Evolutionary conservation across 1,140 invertebrate species (phyloP), one percentile per base, ranked within the genome.

Genomic region (Hydropsyche tenuis): DNA sequence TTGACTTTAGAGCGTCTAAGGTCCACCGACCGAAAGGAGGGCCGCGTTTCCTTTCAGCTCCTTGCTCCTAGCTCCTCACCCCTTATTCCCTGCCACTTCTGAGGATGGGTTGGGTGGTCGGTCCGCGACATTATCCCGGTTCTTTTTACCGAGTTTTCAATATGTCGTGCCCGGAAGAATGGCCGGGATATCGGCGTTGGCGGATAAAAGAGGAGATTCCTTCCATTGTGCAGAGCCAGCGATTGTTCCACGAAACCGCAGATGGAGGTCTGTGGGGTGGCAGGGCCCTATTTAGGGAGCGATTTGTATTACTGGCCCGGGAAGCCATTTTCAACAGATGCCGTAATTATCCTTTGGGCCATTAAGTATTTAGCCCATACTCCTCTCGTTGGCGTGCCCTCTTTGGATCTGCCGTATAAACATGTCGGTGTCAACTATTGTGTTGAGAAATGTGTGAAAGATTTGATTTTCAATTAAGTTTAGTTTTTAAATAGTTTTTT

Each of bases 301-400:
- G 75, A 76, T 76, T 76, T 76, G 75, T 76, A 76, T 76, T 76
- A 73, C 71, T 71, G 75, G 74, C 56, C 30, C 75, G 66, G 72
- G 72, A 73, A 73, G 75, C 72, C 75, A 76, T 76, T 76, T 76
- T 73, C 71, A 73, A 66, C 72, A 76, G 71, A 70, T 69, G 71
- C 71, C 66, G 66, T 73, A 76, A 76, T 73, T 76, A 73, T 75
- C 74, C 70, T 64, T 75, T 62, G 74, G 64, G 51, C 74, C 74
- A 75, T 75, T 75, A 75, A 75, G 70, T 75, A 75, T 75, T 75
- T 75, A 75, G 74, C 74, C 20, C 65, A 11, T 20, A 42, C 42
- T 45, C 43, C 11, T 48, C 9, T 48, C n/a, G 48, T 20, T 22
- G 1, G 22, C 6, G 56, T 25, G 23, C 20, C 56, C 22, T 25